Conservation (phyloP, 2,113 vertebrate species). For the Felis chaus region DNA sequence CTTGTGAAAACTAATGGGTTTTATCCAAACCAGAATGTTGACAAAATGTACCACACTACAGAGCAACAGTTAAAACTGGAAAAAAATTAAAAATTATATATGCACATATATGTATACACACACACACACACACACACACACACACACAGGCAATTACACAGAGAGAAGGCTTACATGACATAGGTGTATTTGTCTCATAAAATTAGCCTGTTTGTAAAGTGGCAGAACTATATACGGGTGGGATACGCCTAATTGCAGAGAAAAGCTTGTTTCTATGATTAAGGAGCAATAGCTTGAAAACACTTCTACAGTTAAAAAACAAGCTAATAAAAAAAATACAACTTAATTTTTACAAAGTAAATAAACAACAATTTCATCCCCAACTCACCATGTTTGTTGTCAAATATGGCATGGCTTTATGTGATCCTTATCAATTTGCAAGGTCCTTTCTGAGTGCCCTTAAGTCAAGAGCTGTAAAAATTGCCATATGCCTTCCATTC, state of each 20-base stretch:
- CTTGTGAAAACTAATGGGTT: neutral
- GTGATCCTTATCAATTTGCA: neutral
- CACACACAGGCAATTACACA: neutral
- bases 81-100: neutral
- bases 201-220: neutral
- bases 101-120: neutral
- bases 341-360: conserved; percentile 15
- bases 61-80: neutral
- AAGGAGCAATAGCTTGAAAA: neutral
- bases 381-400: conserved; percentile 20
- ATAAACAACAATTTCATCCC: neutral
- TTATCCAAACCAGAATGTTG: conserved; percentile 6
- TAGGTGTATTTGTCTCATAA: conserved; percentile 21
- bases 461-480: neutral
- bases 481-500: neutral
- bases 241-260: neutral
- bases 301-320: conserved; percentile 17
- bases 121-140: neutral
- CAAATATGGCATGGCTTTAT: neutral
- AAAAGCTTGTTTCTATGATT: conserved; percentile 3
- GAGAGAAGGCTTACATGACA: neutral
- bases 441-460: neutral
- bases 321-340: conserved; percentile 15
- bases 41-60: neutral
- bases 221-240: neutral